These are phyloP conservation scores for Sakesphorus luctuosus DNA, from an alignment of 2,113 vertebrate species.

Conservation along the genomic window DNA sequence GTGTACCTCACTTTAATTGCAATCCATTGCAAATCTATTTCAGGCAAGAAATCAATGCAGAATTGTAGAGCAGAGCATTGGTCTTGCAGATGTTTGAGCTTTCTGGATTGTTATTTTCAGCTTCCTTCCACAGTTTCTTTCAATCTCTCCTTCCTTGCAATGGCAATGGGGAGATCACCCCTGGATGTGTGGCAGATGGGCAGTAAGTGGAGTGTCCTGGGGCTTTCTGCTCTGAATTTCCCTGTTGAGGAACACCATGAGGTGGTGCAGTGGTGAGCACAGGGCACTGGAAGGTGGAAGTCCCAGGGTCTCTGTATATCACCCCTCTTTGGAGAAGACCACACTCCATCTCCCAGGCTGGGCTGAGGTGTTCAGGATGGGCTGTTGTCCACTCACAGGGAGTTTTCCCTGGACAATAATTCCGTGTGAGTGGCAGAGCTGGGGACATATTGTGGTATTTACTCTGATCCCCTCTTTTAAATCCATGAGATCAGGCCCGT, in stretches of 20 bases:
- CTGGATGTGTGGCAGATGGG: neutral
- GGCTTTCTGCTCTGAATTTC: neutral
- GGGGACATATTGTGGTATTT: neutral
- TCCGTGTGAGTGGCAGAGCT: neutral
- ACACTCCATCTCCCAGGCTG: rapidly evolving
- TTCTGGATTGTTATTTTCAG: slow-evolving; percentile 21
- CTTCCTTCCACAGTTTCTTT: neutral
- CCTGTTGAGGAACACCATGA: neutral
- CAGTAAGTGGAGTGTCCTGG: neutral
- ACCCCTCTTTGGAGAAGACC: neutral
- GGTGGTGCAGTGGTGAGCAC: neutral
- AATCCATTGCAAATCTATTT: slow-evolving; percentile 50
- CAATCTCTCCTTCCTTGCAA: neutral
- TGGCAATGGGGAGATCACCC: neutral
- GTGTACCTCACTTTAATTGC: slow-evolving; percentile 48
- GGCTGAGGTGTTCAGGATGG: neutral
- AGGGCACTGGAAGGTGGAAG: neutral
- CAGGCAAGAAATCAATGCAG: slow-evolving; percentile 44
- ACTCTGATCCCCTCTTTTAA: neutral
- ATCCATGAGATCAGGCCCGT: rapidly evolving
- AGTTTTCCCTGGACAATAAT: neutral
- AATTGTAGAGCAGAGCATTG: slow-evolving; percentile 12
- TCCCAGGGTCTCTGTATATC: neutral
- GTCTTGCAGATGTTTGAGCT: slow-evolving; percentile 40
- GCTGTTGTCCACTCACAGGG: neutral